Evolutionary conservation across 30 jellyfish, hydroid and myxozoan species (phyloP), one percentile per base, ranked within the genome.

Genomic region (Aurelia sp.): DNA sequence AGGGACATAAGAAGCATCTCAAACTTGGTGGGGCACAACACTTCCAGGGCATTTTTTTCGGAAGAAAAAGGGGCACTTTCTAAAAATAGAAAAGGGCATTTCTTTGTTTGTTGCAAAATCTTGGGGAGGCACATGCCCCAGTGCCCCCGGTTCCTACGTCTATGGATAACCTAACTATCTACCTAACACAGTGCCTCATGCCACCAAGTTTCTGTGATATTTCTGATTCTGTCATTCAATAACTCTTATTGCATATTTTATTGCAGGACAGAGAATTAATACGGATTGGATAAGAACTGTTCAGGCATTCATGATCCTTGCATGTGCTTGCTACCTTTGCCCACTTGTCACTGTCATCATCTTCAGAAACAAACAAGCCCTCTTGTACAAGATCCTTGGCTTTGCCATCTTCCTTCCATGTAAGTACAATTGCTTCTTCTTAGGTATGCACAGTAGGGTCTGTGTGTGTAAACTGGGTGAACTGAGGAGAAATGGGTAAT

Each of bases 251-350:
- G 11, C 13, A 4, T 78, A 18, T 1, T 23, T 33, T 44, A 15
- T 70, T 71, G 40, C 20, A 84, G 93, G 93, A 6, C 93, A 84
- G 22, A 84, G 93, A 31, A 84, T 84, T 13, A 84, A 84, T 70
- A 84, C 93, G 13, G 93, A 84, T 68, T 84, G 93, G 93, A 84
- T 84, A 51, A 58, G 93, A 60, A 71, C 93, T 12, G 93, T 84
- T 13, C 87, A 74, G 44, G 93, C 93, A 21, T 84, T 84, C 83
- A 59, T 73, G 87, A 11, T 84, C 16, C 50, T 84, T 3, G 88
- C 58, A 5, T 68, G 85, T 62, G 93, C 68, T 0, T 72, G 70
- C 33, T 84, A 84, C 82, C 52, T 84, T 53, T 64, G 87, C 67
- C 93, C 87, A 7, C 66, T 84, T 19, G 67, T 84, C 16, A 17